Base-by-base conservation (phyloP, 1,140 invertebrate species). In the Drosophila equinoxialis region DNA sequence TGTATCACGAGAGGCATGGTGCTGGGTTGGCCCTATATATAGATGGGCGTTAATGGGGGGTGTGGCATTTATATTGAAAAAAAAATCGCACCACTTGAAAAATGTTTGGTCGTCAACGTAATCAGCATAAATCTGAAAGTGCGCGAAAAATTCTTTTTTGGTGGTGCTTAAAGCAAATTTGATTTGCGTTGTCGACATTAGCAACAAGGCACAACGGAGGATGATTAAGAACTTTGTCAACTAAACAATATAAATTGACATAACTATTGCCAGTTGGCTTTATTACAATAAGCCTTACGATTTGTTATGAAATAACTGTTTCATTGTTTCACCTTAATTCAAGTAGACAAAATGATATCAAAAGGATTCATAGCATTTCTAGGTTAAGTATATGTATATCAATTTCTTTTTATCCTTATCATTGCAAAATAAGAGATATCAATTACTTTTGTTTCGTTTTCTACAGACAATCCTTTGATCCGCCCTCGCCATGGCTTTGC, bases 111-210 rank as follows among this genome's bases (percentile, higher is more conserved):
- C 20, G 60, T 42, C 60, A 41, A 62, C 10, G 14, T 62, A 62
- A 62, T 42, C 39, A 62, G 26, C 14, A 37, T 64, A 64, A 64
- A 64, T 51, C 57, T 37, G 33, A 58, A 58, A 58, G 30, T 35
- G 33, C 30, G 33, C 55, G 30, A 35, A 35, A 35, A 20, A 20
- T 59, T 51, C 17, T 51, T n/a, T n/a, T 45, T 51, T 10, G 17
- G 17, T 8, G 17, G 57, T 59, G 30, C 57, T 59, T 37, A 59
- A 59, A 37, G 45, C 8, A 59, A 59, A 59, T 59, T 59, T 39
- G 35, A 59, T 59, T 59, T 59, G 33, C 14, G n/a, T 57, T 57
- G 33, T 26, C 6, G 26, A 26, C 10, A 57, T 30, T 30, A 3
- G 23, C 26, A 57, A n/a, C 30, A 2, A n/a, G 13, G 26, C 30